Base-by-base conservation (phyloP, 2,113 vertebrate species). In the Ptyas mucosa region DNA sequence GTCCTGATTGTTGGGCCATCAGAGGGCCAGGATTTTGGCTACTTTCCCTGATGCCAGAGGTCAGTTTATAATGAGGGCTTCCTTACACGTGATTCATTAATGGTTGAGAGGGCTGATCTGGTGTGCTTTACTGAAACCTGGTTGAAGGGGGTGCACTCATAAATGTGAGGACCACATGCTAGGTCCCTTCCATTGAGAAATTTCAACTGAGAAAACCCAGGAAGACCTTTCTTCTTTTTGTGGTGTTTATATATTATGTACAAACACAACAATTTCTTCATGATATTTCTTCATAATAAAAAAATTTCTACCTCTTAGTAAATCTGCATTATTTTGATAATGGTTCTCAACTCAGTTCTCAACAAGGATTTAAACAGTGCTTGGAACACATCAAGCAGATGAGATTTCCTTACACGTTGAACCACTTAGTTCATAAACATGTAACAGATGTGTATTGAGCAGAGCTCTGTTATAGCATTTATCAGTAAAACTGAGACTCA, bases 291-390 rank as follows among this genome's bases (percentile, higher is more conserved):
- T 94, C 88, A 91, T 87, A 1, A 20, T 92, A 69, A 85, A 88
- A 81, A 52, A 61, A 89, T 94, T 85, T 85, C 54, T 94, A 34
- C 92, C 46, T 90, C 85, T 75, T 91, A 95, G 85, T 96, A 89
- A 92, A 96, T 34, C 14, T 54, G 94, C 53, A 61, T n/a, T 57
- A 92, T 85, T 92, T 7, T 12, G 55, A 21, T 94, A 94, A 85
- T 88, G 23, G 34, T 92, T n/a, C 61, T 95, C 69, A 39, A 94
- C 52, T 46, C 57, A 89, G 21, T 94, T 95, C 93, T 96, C 94
- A 94, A 93, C 94, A 94, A 43, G 15, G 87, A 88, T 96, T 20
- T 88, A 94, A 97, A 87, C 55, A 94, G 87, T 46, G 94, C 96
- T 95, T 94, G 57, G 87, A 94, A 85, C 93, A 89, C 54, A 93